Percentiles rank a stretch among this genome's conserved stretches.
Conservation (phyloP, 2,797 vertebrate genomes). For the Linurgus olivaceus region DNA sequence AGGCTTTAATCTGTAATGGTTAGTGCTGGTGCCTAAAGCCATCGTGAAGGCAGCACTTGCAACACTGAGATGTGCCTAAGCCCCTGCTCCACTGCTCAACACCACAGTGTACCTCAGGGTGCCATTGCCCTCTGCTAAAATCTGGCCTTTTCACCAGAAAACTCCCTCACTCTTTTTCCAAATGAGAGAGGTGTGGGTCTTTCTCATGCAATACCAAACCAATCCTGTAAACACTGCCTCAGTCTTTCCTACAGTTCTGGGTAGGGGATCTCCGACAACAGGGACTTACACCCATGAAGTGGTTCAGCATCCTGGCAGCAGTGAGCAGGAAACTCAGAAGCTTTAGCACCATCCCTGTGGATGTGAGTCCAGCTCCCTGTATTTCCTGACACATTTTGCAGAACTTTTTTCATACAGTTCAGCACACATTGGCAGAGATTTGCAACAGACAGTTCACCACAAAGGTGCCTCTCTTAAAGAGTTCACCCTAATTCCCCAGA, state of each 20-base stretch:
- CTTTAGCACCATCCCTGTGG: not conserved
- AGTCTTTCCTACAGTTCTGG: not conserved
- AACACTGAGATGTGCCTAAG: not conserved
- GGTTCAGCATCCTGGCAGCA: not conserved
- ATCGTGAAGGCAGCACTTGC: not conserved
- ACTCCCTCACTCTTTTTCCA: not conserved
- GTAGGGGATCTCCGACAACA: not conserved
- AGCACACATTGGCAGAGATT: not conserved
- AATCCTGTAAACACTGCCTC: not conserved
- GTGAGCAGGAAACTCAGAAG: not conserved
- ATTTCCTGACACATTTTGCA: not conserved
- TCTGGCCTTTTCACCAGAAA: not conserved
- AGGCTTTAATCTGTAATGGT: not conserved
- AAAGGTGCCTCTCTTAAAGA: not conserved
- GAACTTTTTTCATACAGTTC: not conserved
- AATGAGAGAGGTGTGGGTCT: not conserved
- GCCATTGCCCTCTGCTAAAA: not conserved
- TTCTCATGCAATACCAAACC: not conserved
- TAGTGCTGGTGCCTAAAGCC: not conserved
- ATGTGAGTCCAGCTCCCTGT: not conserved
- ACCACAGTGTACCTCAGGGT: not conserved
- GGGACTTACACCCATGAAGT: not conserved
- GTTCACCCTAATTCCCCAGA: not conserved
- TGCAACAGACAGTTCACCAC: not conserved
- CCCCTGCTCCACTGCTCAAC: not conserved